Base-by-base conservation (phyloP, 2,888 invertebrate genomes). In the Pachycephus smyrnensis region DNA sequence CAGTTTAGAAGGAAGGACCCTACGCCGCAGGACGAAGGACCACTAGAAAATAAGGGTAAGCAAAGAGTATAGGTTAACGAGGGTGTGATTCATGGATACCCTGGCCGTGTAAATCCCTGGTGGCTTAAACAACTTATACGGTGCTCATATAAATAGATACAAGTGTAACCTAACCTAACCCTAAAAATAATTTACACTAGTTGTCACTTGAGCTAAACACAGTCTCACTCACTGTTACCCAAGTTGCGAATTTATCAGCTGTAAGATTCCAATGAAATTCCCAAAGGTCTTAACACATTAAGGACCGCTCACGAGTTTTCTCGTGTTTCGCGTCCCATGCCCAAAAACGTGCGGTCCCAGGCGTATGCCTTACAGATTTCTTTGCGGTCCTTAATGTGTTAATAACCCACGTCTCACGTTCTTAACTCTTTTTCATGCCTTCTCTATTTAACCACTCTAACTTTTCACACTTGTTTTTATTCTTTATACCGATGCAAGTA, bases 81-180 rank as follows among this genome's bases (percentile, higher is more conserved):
- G 89, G 90, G 87, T 89, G 90, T 90, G 90, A 90, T 90, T 90
- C 90, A 90, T 89, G 90, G 86, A 33, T 84, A 84, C 86, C 85
- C 89, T 85, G 84, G 86, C 86, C 85, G 88, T 88, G 81, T 79
- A 83, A 82, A 85, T 85, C 84, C 85, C 87, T 86, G 82, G 80
- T 76, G 82, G 83, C 80, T 86, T 83, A 55, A 55, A 23, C 55
- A 55, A 55, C 55, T 55, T 55, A 85, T 85, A 88, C 85, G 88
- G 88, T 88, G 89, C 89, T 89, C 89, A 88, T 89, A 87, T 89
- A 55, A 55, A 55, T 23, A 55, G 23, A 55, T 55, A 23, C 3
- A 6, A 35, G 55, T 15, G 55, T 55, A 55, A 55, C 55, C 23
- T 55, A 55, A 55, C 55, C 55, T 55, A 23, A 55, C 15, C 55